These are phyloP conservation scores for Melitaea athalia DNA, from an alignment of 2,888 invertebrate species.

Conservation along the genomic window DNA sequence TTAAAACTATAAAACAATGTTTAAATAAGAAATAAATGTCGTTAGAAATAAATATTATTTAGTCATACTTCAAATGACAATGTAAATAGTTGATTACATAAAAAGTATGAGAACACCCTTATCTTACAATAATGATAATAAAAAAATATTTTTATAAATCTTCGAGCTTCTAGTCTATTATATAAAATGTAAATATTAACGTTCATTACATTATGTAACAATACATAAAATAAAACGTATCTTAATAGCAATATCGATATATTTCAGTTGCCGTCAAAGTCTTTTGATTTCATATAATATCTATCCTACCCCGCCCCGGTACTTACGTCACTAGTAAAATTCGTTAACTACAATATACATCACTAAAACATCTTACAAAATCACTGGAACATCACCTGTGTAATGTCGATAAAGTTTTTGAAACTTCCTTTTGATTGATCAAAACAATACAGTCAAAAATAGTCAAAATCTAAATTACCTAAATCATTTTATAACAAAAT, in stretches of 20 bases:
- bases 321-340: conserved; percentile 4
- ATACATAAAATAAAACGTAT: not conserved
- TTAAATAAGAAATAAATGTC: conserved; percentile 22
- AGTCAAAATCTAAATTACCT: not conserved
- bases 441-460: not conserved
- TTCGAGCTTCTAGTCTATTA: not conserved
- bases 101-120: not conserved
- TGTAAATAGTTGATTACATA: not conserved
- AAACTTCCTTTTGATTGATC: not conserved
- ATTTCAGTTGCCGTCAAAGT: conserved; percentile 27
- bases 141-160: not conserved
- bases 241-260: conserved; percentile 14
- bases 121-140: not conserved
- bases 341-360: not conserved
- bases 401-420: not conserved
- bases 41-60: conserved; percentile 7
- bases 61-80: not conserved
- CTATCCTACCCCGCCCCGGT: conserved; percentile 29
- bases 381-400: not conserved
- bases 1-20: conserved; percentile 36
- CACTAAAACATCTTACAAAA: conserved; percentile 5
- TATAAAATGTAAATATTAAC: not conserved
- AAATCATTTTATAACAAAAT: too few relatives aligned
- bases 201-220: not conserved
- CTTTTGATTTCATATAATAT: conserved; percentile 34